phyloP scores from a whole-genome alignment of 2,888 invertebrate genomes.

The Dioctria linearis region DNA sequence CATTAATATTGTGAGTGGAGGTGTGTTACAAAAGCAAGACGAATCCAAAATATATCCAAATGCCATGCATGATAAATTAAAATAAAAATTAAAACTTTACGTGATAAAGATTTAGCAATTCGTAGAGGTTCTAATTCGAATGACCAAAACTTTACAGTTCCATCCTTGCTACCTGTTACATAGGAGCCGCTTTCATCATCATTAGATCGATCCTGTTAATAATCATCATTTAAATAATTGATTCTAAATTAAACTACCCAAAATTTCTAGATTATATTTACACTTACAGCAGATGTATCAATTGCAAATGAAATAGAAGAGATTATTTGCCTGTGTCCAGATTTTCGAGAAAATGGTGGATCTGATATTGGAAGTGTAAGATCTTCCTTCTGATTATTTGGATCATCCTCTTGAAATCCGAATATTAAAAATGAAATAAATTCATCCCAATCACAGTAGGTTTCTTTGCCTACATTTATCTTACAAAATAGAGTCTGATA shows the following conservation, averaged over 20 bases:
- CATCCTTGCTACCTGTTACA: constrained; percentile 83
- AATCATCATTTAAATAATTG: constrained; percentile 3
- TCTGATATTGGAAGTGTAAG: constrained; percentile 77
- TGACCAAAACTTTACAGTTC: constrained; percentile 84
- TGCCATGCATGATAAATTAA: no score
- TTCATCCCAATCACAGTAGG: constrained; percentile 81
- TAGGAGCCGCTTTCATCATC: constrained; percentile 77
- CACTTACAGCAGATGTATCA: neutral
- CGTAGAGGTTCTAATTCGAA: constrained; percentile 78
- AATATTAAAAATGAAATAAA: constrained; percentile 83
- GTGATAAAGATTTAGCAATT: constrained; percentile 77
- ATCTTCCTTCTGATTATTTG: constrained; percentile 75
- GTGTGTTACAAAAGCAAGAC: no score
- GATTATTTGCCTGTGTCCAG: constrained; percentile 81
- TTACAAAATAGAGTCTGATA: constrained; percentile 77
- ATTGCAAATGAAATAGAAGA: constrained; percentile 71
- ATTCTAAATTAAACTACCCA: neutral
- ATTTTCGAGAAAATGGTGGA: constrained; percentile 74
- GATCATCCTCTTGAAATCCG: constrained; percentile 80
- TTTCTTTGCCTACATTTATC: constrained; percentile 75
- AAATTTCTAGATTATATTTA: neutral
- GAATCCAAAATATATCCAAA: no score
- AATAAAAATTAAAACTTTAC: constrained; percentile 69
- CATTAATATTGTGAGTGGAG: no score
- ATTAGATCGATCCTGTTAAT: neutral